A percentile compares a stretch with the other conserved stretches of the same genome.
phyloP scores from a whole-genome alignment of 2,113 vertebrate species.

The Ophiodon elongatus region DNA sequence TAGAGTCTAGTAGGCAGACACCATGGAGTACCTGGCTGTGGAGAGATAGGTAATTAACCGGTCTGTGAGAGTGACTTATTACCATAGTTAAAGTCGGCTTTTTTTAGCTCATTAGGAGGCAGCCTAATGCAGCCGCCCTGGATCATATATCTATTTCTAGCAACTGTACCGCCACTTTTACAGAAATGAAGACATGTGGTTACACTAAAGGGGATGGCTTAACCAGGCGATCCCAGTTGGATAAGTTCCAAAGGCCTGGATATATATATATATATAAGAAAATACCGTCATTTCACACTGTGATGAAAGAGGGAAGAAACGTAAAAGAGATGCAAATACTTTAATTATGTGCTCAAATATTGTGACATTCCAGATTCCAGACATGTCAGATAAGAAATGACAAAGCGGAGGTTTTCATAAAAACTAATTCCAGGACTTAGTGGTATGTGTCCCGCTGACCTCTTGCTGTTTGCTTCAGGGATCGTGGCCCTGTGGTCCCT shows the following conservation, averaged over 20 bases:
- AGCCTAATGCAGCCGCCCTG: slow-evolving; percentile 15
- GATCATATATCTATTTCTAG: slow-evolving; percentile 55
- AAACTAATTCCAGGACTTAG: background rate
- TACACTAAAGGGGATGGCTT: background rate
- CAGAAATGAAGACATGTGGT: background rate
- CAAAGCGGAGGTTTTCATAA: background rate
- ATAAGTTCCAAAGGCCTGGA: background rate
- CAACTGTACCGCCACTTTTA: slow-evolving; percentile 6
- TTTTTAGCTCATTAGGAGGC: slow-evolving; percentile 57
- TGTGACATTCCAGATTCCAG: background rate
- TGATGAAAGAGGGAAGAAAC: background rate
- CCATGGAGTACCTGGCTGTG: slow-evolving; percentile 13
- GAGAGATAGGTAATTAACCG: slow-evolving; percentile 63
- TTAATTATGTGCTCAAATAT: background rate
- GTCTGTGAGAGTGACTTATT: slow-evolving; percentile 66
- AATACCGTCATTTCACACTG: background rate
- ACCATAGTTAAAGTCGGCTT: slow-evolving; percentile 60
- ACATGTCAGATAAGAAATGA: background rate
- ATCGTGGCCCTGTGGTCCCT: slow-evolving; percentile 93
- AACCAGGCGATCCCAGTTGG: background rate
- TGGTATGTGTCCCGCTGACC: slow-evolving; percentile 10
- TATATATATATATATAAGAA: too few species aligned
- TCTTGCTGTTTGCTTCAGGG: slow-evolving; percentile 77
- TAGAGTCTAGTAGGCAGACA: slow-evolving; percentile 25
- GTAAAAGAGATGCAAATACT: slow-evolving; percentile 10